These are phyloP conservation scores for Chrysolina oricalcia DNA, from an alignment of 2,888 invertebrate genomes.

Conservation along the genomic window DNA sequence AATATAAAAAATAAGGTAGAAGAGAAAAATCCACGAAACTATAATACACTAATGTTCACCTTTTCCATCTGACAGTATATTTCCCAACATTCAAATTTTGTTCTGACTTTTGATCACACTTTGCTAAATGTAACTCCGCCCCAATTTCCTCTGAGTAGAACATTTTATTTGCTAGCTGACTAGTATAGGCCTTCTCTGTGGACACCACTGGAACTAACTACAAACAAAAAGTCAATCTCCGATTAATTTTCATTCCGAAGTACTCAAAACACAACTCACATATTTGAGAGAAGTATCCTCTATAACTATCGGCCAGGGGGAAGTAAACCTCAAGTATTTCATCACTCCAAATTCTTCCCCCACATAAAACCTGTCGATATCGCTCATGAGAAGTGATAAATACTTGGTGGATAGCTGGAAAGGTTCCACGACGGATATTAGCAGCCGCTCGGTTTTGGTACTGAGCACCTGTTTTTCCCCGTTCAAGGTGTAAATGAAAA, in stretches of 20 bases:
- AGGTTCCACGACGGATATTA: constrained; percentile 80
- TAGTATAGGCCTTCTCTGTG: constrained; percentile 60
- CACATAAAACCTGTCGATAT: constrained; percentile 79
- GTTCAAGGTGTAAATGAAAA: constrained; percentile 75
- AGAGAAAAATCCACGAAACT: too few species aligned
- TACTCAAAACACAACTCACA: constrained; percentile 66
- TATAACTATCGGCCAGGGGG: constrained; percentile 82
- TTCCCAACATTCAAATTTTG: constrained; percentile 73
- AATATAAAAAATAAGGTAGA: too few species aligned
- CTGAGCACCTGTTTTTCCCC: constrained; percentile 71
- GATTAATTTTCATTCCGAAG: too few species aligned
- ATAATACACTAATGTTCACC: constrained; percentile 66
- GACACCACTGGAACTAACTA: constrained; percentile 62
- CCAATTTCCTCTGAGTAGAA: constrained; percentile 73
- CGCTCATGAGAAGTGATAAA: constrained; percentile 77
- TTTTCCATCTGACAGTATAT: constrained; percentile 75
- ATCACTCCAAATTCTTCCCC: constrained; percentile 81
- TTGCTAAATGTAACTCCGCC: constrained; percentile 74
- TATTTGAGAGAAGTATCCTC: constrained; percentile 79
- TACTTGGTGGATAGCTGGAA: constrained; percentile 81
- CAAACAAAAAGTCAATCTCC: constrained; percentile 34
- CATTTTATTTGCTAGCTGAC: constrained; percentile 69
- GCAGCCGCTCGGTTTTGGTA: constrained; percentile 76
- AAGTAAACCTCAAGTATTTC: constrained; percentile 80
- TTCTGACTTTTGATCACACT: constrained; percentile 68